Evolutionary conservation across 2,113 vertebrate species (phyloP).

Genomic region (Recurvirostra avosetta): DNA sequence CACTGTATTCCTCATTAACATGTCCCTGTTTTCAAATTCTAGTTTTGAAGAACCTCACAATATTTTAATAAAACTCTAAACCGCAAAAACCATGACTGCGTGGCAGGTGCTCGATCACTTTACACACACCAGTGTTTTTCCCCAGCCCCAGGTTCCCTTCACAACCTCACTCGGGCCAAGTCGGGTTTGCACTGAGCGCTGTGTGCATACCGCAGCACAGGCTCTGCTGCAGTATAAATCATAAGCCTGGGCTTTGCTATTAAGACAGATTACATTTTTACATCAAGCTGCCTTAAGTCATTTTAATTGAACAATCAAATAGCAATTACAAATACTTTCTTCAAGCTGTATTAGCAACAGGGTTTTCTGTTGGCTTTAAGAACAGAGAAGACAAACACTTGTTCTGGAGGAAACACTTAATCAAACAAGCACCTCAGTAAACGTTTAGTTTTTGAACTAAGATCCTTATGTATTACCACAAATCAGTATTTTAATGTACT

Average conservation of each 20-base stretch:
- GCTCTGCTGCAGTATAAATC: neutral
- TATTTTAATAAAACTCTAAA: neutral
- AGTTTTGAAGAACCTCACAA: neutral
- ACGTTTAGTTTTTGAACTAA: neutral
- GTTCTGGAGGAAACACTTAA: too few species aligned
- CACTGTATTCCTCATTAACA: rapidly evolving
- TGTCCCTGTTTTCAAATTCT: neutral
- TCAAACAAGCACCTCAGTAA: neutral
- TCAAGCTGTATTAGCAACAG: neutral
- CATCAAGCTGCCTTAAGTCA: neutral
- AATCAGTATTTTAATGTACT: neutral
- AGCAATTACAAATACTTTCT: neutral
- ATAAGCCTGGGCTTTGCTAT: neutral
- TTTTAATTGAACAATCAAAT: neutral
- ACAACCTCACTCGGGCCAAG: rapidly evolving
- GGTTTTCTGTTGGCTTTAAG: neutral
- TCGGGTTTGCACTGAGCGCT: rapidly evolving
- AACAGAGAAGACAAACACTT: neutral
- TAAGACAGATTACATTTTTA: neutral
- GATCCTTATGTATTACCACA: neutral
- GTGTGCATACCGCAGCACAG: rapidly evolving
- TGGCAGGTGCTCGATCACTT: neutral
- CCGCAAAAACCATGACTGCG: rapidly evolving
- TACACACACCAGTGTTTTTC: rapidly evolving
- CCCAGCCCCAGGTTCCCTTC: neutral